Conservation (phyloP, 2,113 vertebrate species). For the human (Homo sapiens) region GRCh38 chr9:121156501-121157000, state of each 20-base stretch:
- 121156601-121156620: not conserved
- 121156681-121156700: not conserved
- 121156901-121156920: not conserved
- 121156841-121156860: constrained; percentile 36
- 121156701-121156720: not conserved
- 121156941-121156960: constrained; percentile 22
- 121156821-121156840: constrained; percentile 41
- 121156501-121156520: not conserved
- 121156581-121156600: not conserved
- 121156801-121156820: constrained; percentile 28
- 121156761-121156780: not conserved
- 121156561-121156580: not conserved
- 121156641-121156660: not conserved
- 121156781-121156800: constrained; percentile 18
- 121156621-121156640: not conserved
- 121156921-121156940: constrained; percentile 18
- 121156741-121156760: constrained; percentile 39
- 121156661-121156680: not conserved
- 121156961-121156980: constrained; percentile 29
- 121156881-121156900: not conserved
- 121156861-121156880: not conserved
- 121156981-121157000: not conserved
- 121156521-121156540: not conserved
- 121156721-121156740: constrained; percentile 15
- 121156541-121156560: not conserved